phyloP scores from a whole-genome alignment of 2,797 vertebrate genomes.

The Tolypeutes matacus region DNA sequence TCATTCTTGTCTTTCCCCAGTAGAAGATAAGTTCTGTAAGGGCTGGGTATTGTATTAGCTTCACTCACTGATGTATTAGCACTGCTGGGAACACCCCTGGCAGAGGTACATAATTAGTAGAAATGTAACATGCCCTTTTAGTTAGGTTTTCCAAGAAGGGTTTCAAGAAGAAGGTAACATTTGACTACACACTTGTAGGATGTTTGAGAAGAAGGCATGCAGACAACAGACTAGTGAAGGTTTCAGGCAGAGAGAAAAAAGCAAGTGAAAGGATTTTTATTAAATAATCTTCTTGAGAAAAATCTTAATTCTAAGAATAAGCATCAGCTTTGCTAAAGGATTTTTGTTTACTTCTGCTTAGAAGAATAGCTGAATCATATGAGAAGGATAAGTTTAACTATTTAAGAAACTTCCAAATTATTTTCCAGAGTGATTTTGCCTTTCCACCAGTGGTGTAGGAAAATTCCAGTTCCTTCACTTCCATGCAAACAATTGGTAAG shows the following conservation, averaged over 20 bases:
- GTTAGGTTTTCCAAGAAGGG: not conserved
- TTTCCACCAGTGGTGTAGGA: too few relatives aligned
- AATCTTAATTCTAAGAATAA: not conserved
- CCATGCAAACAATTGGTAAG: too few relatives aligned
- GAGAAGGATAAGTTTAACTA: not conserved
- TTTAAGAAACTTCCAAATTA: too few relatives aligned
- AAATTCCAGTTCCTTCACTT: too few relatives aligned
- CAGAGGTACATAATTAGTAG: not conserved
- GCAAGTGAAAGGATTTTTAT: not conserved
- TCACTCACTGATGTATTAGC: not conserved
- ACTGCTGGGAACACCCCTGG: too few relatives aligned
- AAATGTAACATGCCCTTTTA: not conserved
- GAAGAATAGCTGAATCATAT: fast-evolving
- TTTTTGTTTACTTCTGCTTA: fast-evolving
- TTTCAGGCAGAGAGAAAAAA: not conserved
- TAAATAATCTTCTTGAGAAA: not conserved
- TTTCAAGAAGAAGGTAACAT: not conserved
- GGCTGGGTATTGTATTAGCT: not conserved
- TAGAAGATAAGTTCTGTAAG: not conserved
- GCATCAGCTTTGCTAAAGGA: not conserved
- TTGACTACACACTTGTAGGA: not conserved
- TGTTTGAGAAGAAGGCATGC: not conserved
- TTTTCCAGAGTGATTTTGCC: too few relatives aligned
- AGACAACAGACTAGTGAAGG: fast-evolving
- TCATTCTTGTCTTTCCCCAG: not conserved